Percentiles rank a stretch among this genome's conserved stretches.
These are phyloP conservation scores for honey bee (Apis mellifera) DNA, from an alignment of 1,140 invertebrate species.

Conservation along the genomic window Amel_HAv3.1 CM009945.2:2259501-2260000, in stretches of 20 bases:
- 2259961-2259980: slow-evolving; percentile 5
- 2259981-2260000: background rate
- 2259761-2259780: background rate
- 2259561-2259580: too few relatives aligned
- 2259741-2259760: background rate
- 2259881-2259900: slow-evolving; percentile 48
- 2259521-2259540: too few relatives aligned
- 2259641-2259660: too few relatives aligned
- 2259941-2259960: slow-evolving; percentile 33
- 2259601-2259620: background rate
- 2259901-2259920: slow-evolving; percentile 54
- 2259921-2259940: slow-evolving; percentile 58
- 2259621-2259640: too few relatives aligned
- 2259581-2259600: too few relatives aligned
- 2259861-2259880: slow-evolving; percentile 32
- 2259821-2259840: slow-evolving; percentile 55
- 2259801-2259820: slow-evolving; percentile 46
- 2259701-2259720: background rate
- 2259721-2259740: background rate
- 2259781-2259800: slow-evolving; percentile 51
- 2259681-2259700: background rate
- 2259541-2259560: too few relatives aligned
- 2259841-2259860: slow-evolving; percentile 64
- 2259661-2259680: too few relatives aligned
- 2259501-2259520: too few relatives aligned